These are phyloP conservation scores for Myiothlypis chrysogaster DNA, from an alignment of 2,797 vertebrate species.

Conservation along the genomic window DNA sequence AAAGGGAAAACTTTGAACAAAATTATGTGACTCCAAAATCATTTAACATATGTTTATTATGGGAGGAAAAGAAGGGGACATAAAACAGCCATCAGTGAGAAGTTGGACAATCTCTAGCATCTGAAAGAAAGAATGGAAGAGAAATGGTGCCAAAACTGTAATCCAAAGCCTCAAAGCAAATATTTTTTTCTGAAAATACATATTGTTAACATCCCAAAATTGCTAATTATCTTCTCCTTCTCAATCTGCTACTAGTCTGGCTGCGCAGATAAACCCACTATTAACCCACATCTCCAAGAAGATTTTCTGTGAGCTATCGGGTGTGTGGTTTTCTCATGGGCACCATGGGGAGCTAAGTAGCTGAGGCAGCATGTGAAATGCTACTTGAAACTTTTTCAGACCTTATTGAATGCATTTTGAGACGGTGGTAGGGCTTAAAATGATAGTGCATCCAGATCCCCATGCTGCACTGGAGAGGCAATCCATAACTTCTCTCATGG, in stretches of 20 bases:
- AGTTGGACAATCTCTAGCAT: background rate
- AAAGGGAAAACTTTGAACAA: background rate
- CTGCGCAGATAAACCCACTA: background rate
- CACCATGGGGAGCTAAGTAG: background rate
- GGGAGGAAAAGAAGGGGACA: background rate
- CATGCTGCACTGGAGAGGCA: background rate
- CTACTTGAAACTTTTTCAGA: background rate
- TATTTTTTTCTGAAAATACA: slow-evolving; percentile 8
- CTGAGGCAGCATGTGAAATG: background rate
- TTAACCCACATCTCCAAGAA: background rate
- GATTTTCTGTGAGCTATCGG: background rate
- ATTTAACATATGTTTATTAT: background rate
- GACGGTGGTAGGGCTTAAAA: background rate
- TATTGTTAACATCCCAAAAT: background rate
- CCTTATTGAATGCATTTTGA: background rate
- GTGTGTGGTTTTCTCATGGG: background rate
- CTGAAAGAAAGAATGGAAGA: background rate
- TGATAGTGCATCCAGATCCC: background rate
- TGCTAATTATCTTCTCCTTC: background rate
- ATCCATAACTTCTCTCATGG: background rate
- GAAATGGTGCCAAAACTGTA: background rate
- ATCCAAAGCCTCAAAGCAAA: background rate
- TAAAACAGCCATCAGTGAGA: background rate
- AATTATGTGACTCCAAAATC: background rate
- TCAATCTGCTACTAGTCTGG: background rate